Evolutionary conservation across 1,140 invertebrate genomes (phyloP), one percentile per base, ranked within the genome.

Genomic region (Trachymyrmex septentrionalis): DNA sequence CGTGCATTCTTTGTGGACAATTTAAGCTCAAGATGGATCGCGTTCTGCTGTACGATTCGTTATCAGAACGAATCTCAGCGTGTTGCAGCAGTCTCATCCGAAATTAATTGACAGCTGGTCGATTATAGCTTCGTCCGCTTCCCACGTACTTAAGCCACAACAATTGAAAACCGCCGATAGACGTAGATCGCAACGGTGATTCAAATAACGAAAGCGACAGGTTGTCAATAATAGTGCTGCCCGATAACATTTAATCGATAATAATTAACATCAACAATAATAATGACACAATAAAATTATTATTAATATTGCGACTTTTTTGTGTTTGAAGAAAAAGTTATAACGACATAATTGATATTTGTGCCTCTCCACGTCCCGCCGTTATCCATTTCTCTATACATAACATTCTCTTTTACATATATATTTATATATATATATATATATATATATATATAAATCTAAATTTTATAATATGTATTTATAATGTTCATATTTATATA

Each of bases 401-500:
- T 85, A 92, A 92, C 86, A 86, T 81, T 88, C 82, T 88, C 76
- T 81, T 90, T 80, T 82, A 90, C 76, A 87, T 87, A 89, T 90
- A 88, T 86, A 86, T 86, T 24, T 89, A 77, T 89, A 89, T 86
- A 86, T 90, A 89, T 90, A 90, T 89, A 89, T 85, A 89, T n/a
- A n/a, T 89, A 77, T 89, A 89, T 86, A 86, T 90, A 89, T 90
- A 90, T 89, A 89, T 85, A 89, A 89, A 90, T 90, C 88, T 89
- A 89, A 87, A 88, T 88, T 77, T 89, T 63, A 73, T 59, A 81
- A 69, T 87, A 90, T 88, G 53, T 90, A 90, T 90, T 90, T 88
- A 85, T 90, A 90, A 90, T 90, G 78, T 89, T 90, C 78, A 90
- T 90, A 90, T 90, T 87, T 87, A 85, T 89, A 82, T 89, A 85